A percentile compares a stretch with the other conserved stretches of the same genome.
Conservation (phyloP, 2,888 invertebrate species). For the Biston stratarius region DNA sequence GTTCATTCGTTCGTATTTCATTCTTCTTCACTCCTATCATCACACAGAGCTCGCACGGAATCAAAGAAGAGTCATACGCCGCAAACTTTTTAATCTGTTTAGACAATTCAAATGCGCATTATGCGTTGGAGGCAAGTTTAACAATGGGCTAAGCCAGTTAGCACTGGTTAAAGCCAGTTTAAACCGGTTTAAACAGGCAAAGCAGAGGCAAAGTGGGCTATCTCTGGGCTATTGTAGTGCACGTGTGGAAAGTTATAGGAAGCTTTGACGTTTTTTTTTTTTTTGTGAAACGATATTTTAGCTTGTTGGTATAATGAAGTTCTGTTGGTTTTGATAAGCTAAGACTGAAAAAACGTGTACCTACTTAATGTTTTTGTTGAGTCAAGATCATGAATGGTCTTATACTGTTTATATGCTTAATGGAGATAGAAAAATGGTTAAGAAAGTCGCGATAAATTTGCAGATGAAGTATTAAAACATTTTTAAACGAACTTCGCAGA, state of each 20-base stretch:
- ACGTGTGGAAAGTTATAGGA: slow-evolving; percentile 45
- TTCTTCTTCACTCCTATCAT: slow-evolving; percentile 14
- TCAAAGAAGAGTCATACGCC: slow-evolving; percentile 49
- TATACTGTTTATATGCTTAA: no score
- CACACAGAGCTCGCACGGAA: slow-evolving; percentile 44
- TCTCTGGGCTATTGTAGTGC: slow-evolving; percentile 50
- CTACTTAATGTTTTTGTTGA: no score
- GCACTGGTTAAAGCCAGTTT: slow-evolving; percentile 54
- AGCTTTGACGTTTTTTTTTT: slow-evolving; percentile 34
- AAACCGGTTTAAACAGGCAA: slow-evolving; percentile 62
- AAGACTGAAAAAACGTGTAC: neutral
- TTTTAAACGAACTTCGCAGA: no score
- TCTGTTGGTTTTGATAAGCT: neutral
- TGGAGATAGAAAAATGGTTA: no score
- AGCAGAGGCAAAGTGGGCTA: slow-evolving; percentile 63
- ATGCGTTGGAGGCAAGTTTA: slow-evolving; percentile 60
- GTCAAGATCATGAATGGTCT: no score
- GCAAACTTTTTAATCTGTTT: slow-evolving; percentile 67
- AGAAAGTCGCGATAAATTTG: no score
- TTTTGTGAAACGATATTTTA: slow-evolving; percentile 36
- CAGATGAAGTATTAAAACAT: no score
- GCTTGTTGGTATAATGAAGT: slow-evolving; percentile 30
- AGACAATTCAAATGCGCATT: slow-evolving; percentile 68
- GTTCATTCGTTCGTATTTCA: slow-evolving; percentile 5
- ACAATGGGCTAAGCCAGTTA: slow-evolving; percentile 61